Conservation (phyloP, 2,797 vertebrate species). For the Eulemur albifrons region DNA sequence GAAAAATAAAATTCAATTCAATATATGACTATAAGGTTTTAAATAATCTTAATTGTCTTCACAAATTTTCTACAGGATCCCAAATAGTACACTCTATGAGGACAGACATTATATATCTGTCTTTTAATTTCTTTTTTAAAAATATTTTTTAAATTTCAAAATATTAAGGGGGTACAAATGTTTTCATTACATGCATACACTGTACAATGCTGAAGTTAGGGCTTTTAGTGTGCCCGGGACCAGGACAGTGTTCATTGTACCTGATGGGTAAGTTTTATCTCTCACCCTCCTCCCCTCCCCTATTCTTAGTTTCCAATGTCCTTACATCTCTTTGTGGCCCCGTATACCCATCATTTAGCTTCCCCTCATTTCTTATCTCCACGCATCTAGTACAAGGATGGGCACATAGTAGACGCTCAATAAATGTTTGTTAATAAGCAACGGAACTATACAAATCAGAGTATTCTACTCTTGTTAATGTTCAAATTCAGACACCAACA, state of each 20-base stretch:
- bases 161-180: background rate
- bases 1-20: constrained; percentile 17
- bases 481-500: background rate
- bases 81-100: background rate
- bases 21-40: background rate
- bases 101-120: background rate
- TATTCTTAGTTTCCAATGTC: background rate
- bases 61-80: background rate
- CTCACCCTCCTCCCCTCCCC: background rate
- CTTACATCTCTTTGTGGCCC: background rate
- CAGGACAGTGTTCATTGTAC: background rate
- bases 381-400: background rate
- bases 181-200: background rate
- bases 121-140: background rate
- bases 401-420: background rate
- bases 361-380: background rate
- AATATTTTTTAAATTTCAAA: background rate
- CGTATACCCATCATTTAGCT: background rate
- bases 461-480: background rate
- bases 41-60: background rate
- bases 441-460: background rate
- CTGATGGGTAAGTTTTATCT: background rate
- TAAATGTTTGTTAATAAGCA: background rate
- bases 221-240: background rate
- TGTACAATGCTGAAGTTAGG: background rate